Evolutionary conservation across 2,113 vertebrate genomes (phyloP).

Genomic region (Takifugu flavidus): DNA sequence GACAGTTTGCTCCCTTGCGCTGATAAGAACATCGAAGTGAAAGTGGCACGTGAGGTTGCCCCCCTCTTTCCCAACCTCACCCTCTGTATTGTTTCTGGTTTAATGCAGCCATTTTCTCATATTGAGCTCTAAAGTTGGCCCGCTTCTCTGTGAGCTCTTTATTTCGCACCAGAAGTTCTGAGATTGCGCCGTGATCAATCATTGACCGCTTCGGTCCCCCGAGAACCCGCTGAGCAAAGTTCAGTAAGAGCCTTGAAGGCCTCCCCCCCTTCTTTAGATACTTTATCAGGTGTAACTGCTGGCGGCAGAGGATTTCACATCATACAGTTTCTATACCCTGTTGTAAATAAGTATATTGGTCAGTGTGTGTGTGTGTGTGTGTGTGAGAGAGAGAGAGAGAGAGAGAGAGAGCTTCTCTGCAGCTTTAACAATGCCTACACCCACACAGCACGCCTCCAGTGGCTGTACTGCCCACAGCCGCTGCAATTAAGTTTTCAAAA

Average conservation of each 20-base stretch:
- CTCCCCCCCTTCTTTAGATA: conserved; percentile 18
- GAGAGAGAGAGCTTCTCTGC: conserved; percentile 23
- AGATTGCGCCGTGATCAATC: conserved; percentile 56
- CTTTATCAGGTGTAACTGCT: conserved; percentile 39
- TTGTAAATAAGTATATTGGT: conserved; percentile 31
- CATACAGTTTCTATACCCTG: conserved; percentile 4
- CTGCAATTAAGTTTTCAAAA: conserved; percentile 46
- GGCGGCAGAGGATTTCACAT: conserved; percentile 18
- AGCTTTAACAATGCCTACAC: conserved; percentile 28
- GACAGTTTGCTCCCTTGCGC: conserved; percentile 28
- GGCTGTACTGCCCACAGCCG: conserved; percentile 7
- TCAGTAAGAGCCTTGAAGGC: conserved; percentile 43
- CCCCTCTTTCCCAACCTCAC: conserved; percentile 2
- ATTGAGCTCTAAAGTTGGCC: conserved; percentile 22
- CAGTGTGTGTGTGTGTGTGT: no score
- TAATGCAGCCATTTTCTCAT: conserved; percentile 44
- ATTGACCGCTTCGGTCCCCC: conserved; percentile 55
- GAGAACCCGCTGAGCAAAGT: conserved; percentile 40
- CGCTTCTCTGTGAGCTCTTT: conserved; percentile 48
- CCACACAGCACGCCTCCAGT: conserved; percentile 22
- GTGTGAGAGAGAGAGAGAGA: not conserved
- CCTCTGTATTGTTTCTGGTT: conserved; percentile 30
- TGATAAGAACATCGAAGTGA: conserved; percentile 36
- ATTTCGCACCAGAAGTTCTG: conserved; percentile 39
- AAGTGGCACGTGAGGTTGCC: conserved; percentile 20